A percentile compares a stretch with the other conserved stretches of the same genome.
Conservation (phyloP, 2,113 vertebrate species). For the Myotis brandtii region DNA sequence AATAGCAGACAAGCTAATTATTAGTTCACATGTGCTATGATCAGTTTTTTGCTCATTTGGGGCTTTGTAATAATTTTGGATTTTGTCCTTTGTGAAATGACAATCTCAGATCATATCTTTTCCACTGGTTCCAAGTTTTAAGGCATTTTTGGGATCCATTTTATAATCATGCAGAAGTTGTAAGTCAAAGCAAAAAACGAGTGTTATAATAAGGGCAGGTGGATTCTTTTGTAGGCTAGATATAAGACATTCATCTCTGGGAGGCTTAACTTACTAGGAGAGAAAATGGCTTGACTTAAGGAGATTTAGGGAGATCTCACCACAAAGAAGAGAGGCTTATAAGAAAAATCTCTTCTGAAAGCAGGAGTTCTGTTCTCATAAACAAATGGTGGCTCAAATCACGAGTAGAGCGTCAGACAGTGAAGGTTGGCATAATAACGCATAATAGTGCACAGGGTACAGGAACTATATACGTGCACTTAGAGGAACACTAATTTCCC, state of each 20-base stretch:
- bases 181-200: conserved; percentile 6
- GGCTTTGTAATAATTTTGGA: conserved; percentile 39
- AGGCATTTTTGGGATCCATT: conserved; percentile 51
- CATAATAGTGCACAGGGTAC: not conserved
- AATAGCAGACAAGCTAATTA: conserved; percentile 24
- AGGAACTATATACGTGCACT: not conserved
- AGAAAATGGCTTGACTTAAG: conserved; percentile 18
- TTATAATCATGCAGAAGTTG: conserved; percentile 18
- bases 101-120: not conserved
- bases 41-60: conserved; percentile 57
- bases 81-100: conserved; percentile 37
- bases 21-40: conserved; percentile 10
- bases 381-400: not conserved
- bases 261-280: not conserved
- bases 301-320: not conserved
- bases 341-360: not conserved
- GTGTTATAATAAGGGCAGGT: not conserved
- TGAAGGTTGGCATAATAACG: too few species aligned
- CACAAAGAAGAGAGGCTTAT: not conserved
- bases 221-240: not conserved
- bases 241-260: conserved; percentile 20
- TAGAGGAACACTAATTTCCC: not conserved
- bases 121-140: not conserved
- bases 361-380: not conserved
- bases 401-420: not conserved